phyloP scores from a whole-genome alignment of 2,888 invertebrate species.

The Mesochorus sp. region DNA sequence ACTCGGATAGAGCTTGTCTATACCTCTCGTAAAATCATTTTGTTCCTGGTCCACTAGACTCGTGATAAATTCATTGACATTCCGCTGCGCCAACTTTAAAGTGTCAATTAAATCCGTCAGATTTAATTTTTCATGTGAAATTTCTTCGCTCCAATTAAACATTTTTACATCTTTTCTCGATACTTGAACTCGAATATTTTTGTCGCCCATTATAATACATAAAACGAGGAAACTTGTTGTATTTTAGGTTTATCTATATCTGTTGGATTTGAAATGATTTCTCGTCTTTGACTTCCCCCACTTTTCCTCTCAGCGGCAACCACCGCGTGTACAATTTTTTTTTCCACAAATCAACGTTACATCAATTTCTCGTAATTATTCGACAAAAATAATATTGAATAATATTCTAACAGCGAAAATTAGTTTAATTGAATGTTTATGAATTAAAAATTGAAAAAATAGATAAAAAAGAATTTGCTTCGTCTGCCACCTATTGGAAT shows the following conservation, averaged over 20 bases:
- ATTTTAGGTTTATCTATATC: too few species aligned
- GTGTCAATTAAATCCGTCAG: conserved; percentile 66
- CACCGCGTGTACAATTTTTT: too few species aligned
- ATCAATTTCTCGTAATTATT: too few species aligned
- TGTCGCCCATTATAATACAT: conserved; percentile 36
- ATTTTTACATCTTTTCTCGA: conserved; percentile 39
- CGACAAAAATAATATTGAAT: too few species aligned
- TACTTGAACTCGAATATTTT: conserved; percentile 48
- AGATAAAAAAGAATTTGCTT: too few species aligned
- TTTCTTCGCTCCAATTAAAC: conserved; percentile 51
- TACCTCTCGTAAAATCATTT: conserved; percentile 53
- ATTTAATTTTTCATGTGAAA: conserved; percentile 34
- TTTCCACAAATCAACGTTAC: too few species aligned
- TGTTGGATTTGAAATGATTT: too few species aligned
- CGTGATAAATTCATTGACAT: conserved; percentile 75
- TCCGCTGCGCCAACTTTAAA: conserved; percentile 70
- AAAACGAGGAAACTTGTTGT: too few species aligned
- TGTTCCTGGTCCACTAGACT: conserved; percentile 66
- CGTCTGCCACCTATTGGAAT: too few species aligned
- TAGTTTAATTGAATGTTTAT: not conserved
- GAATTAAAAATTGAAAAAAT: not conserved
- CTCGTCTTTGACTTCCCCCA: too few species aligned
- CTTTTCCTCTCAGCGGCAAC: too few species aligned
- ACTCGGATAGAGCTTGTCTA: not conserved
- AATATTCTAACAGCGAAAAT: too few species aligned